Base-by-base conservation (phyloP, 2,888 invertebrate genomes). In the Chrysotoxum bicinctum region DNA sequence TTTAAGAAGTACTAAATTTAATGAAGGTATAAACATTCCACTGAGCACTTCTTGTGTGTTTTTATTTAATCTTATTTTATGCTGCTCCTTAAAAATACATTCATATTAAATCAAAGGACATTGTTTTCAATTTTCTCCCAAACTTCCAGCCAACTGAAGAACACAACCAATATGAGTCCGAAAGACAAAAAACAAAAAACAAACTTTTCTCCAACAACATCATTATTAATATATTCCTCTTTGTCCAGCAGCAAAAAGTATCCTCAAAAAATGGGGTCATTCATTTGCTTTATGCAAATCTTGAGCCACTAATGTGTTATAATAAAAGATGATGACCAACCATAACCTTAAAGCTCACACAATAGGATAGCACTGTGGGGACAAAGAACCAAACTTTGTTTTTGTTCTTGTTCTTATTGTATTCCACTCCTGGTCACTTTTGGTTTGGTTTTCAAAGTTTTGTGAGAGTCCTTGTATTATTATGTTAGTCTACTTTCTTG, bases 261-360 rank as follows among this genome's bases (percentile, higher is more conserved):
- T 16, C 19, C 32, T 21, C 64, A 60, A 72, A 82, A 35, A 64
- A 45, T 64, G 64, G 52, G 82, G 77, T 68, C 82, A 73, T 72
- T 52, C 52, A 37, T 50, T 32, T 66, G 21, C 35, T 68, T 52
- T 77, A 82, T 82, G 82, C 77, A 82, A 82, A 82, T 82, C 60
- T 60, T 66, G 16, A 77, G 72, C 52, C 77, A 82, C 77, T 82
- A 82, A 77, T 77, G 77, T 82, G 82, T 58, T 73, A 82, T 82
- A 77, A 77, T 82, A 82, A 82, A 77, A 77, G 73, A 79, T 73
- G 73, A 79, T 73, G 73, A 68, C 68, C 56, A 66, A 66, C 50
- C 66, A 66, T 43, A 60, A 68, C 66, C 32, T 40, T 35, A 30
- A 60, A 32, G 3, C 30, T 45, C 19, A 45, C 43, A 64, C 50